Conservation (phyloP, 2,888 invertebrate genomes). For the Megamerina dolium region DNA sequence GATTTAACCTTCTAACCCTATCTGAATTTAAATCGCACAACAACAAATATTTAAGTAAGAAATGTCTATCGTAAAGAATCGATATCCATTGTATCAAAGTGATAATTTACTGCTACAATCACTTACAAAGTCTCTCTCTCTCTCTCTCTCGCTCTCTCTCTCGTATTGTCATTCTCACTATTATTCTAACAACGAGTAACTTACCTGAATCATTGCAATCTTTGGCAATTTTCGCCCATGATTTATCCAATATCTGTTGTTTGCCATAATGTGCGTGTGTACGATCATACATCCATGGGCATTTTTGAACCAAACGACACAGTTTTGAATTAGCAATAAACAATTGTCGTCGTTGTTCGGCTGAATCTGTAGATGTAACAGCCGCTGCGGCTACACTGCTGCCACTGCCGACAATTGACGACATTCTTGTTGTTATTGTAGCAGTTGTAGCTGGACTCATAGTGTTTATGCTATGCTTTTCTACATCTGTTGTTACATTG, state of each 20-base stretch:
- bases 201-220: conserved; percentile 30
- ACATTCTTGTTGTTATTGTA: neutral
- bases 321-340: conserved; percentile 25
- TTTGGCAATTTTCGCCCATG: conserved; percentile 28
- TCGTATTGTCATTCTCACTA: neutral
- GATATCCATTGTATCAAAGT: no score
- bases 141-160: conserved; percentile 5
- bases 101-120: no score
- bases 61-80: no score
- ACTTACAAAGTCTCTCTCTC: neutral
- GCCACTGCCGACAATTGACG: no score
- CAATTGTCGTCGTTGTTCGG: conserved; percentile 22
- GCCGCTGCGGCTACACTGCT: conserved; percentile 1
- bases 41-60: no score
- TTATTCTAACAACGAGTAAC: conserved; percentile 1
- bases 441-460: neutral
- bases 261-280: conserved; percentile 26
- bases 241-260: conserved; percentile 28
- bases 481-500: conserved; percentile 10
- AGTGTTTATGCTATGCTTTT: conserved; percentile 1
- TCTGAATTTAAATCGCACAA: no score
- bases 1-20: no score
- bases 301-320: conserved; percentile 26
- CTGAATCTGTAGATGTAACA: conserved; percentile 6
- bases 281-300: conserved; percentile 31